phyloP scores from a whole-genome alignment of 2,797 vertebrate genomes.

The Myotis daubentonii region DNA sequence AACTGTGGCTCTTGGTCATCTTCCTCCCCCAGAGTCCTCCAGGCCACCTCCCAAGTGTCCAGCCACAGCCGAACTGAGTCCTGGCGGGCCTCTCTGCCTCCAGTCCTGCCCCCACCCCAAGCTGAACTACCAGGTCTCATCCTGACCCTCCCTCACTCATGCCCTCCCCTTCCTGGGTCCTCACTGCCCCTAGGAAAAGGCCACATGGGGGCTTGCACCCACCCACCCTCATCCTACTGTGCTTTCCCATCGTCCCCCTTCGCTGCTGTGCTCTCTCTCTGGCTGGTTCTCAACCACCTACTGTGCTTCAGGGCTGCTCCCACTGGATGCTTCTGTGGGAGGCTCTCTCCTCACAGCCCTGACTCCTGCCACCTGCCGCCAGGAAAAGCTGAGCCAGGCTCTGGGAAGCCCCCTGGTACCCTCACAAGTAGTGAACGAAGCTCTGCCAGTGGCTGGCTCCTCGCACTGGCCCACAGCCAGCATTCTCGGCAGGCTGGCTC shows the following conservation, averaged over 20 bases:
- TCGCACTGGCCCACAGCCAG: not conserved
- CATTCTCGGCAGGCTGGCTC: not conserved
- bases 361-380: not conserved
- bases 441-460: not conserved
- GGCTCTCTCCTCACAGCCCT: not conserved
- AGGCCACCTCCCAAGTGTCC: not conserved
- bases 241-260: rapidly evolving
- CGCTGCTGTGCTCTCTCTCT: not conserved
- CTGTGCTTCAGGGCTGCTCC: rapidly evolving
- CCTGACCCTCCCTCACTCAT: not conserved
- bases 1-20: not conserved
- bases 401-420: not conserved
- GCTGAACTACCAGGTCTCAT: not conserved
- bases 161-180: not conserved
- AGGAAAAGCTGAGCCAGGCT: not conserved
- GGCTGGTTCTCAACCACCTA: not conserved
- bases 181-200: not conserved
- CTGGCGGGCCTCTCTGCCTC: not conserved
- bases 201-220: rapidly evolving
- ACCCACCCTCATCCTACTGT: not conserved
- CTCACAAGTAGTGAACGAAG: not conserved
- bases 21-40: not conserved
- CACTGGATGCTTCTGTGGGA: not conserved
- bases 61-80: not conserved
- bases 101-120: not conserved